Evolutionary conservation across 2,888 invertebrate genomes (phyloP), one percentile per base, ranked within the genome.

Genomic region (Cetonia aurata): DNA sequence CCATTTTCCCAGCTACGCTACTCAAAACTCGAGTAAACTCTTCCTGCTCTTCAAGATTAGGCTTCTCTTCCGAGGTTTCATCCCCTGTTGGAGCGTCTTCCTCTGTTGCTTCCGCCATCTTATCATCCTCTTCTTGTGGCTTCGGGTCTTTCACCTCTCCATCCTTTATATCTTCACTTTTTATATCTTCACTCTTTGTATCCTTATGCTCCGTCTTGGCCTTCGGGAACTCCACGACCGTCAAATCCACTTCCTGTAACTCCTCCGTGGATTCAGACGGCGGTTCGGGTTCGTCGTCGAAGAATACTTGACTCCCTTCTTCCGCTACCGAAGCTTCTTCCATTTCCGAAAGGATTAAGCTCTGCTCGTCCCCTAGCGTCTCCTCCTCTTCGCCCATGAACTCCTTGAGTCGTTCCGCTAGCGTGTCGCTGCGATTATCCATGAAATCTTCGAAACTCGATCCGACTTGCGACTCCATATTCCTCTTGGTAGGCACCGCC

Each of bases 221-320:
- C 4, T 59, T 59, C 10, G 65, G 33, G 41, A 70, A 65, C 0
- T 70, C 65, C 8, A 69, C 52, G 19, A 13, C 15, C 12, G 70
- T 48, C 12, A 84, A 81, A 2, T 86, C 85, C 46, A 82, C 81
- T 3, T 81, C 83, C 41, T 86, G 78, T 71, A 86, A 17, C 4
- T 68, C 55, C 8, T 55, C 71, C 1, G 71, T 68, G 0, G 42
- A 19, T 13, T 68, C 62, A 8, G 71, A 71, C 0, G 48, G 31
- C 19, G 68, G 59, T 48, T 71, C 71, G 3, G 71, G 71, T 56
- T 68, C 71, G 15, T 71, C 86, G 77, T 83, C 85, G 79, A 86
- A 80, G 68, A 86, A 82, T 13, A 86, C 75, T 50, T 74, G 50
- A 25, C 74, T 73, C 31, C 85, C 74, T 82, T 86, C 70, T 85